These are phyloP conservation scores for Macaria liturata DNA, from an alignment of 2,888 invertebrate genomes.

Conservation along the genomic window DNA sequence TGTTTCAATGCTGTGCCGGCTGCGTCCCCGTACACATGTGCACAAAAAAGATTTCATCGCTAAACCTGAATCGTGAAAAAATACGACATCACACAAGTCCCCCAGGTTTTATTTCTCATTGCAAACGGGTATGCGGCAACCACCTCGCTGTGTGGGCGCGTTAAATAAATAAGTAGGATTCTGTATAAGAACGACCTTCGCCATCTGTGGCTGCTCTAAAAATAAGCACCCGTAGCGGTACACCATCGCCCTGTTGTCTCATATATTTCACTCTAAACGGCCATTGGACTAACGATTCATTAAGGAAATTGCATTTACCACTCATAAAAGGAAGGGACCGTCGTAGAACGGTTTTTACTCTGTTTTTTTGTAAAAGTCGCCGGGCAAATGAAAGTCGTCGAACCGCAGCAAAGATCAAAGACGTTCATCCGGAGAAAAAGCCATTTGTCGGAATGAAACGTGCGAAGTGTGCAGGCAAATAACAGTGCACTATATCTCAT, in stretches of 20 bases:
- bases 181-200: slow-evolving; percentile 66
- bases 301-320: slow-evolving; percentile 35
- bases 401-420: slow-evolving; percentile 4
- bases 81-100: slow-evolving; percentile 23
- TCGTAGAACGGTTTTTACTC: background rate
- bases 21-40: slow-evolving; percentile 4
- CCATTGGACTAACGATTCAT: slow-evolving; percentile 46
- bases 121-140: slow-evolving; percentile 44
- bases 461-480: slow-evolving; percentile 54
- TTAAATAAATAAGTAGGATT: slow-evolving; percentile 73
- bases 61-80: slow-evolving; percentile 32
- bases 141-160: slow-evolving; percentile 54
- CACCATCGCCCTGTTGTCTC: slow-evolving; percentile 36
- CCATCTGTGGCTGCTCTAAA: slow-evolving; percentile 71
- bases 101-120: slow-evolving; percentile 44
- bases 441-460: slow-evolving; percentile 42
- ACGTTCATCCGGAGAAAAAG: slow-evolving; percentile 35
- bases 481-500: slow-evolving; percentile 48
- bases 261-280: slow-evolving; percentile 42
- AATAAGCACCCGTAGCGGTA: slow-evolving; percentile 54
- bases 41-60: slow-evolving; percentile 25
- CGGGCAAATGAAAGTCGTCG: slow-evolving; percentile 16
- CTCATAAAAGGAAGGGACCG: slow-evolving; percentile 5
- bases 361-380: no score
- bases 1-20: no score